These are phyloP conservation scores for Nannobrachium achirus DNA, from an alignment of 2,113 vertebrate genomes.

Conservation along the genomic window DNA sequence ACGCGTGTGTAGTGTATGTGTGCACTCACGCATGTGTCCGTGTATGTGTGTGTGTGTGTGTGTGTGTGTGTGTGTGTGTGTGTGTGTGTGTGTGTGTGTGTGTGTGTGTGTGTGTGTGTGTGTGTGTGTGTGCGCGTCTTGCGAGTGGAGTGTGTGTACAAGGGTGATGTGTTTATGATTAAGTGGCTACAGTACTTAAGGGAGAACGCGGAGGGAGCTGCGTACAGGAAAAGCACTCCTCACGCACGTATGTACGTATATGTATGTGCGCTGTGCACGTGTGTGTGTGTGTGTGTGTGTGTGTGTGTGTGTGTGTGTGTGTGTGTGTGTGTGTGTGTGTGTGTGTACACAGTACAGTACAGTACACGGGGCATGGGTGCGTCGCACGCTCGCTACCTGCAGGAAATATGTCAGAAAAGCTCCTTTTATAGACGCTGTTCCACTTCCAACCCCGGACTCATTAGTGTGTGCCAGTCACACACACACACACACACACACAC, in stretches of 20 bases:
- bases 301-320: not conserved
- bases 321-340: not conserved
- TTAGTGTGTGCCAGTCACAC: slow-evolving; percentile 48
- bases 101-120: not conserved
- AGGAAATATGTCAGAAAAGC: slow-evolving; percentile 1
- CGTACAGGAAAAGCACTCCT: not conserved
- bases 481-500: too few relatives aligned
- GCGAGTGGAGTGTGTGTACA: not conserved
- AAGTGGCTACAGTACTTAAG: slow-evolving; percentile 10
- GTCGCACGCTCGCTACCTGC: too few relatives aligned
- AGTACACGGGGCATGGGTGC: too few relatives aligned
- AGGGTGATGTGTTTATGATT: slow-evolving; percentile 7
- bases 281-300: too few relatives aligned
- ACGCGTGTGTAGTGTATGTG: not conserved
- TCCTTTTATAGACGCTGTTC: slow-evolving; percentile 36
- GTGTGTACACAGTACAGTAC: not conserved
- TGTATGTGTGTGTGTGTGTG: too few relatives aligned
- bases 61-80: slow-evolving; percentile 1
- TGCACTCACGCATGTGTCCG: too few relatives aligned
- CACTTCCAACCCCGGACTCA: slow-evolving; percentile 31
- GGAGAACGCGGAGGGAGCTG: slow-evolving; percentile 1
- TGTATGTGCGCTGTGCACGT: too few relatives aligned
- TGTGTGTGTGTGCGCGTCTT: slow-evolving; percentile 7
- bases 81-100: not conserved
- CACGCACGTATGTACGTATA: not conserved